These are phyloP conservation scores for Drosophila kepulauana DNA, from an alignment of 1,140 invertebrate species.

Conservation along the genomic window DNA sequence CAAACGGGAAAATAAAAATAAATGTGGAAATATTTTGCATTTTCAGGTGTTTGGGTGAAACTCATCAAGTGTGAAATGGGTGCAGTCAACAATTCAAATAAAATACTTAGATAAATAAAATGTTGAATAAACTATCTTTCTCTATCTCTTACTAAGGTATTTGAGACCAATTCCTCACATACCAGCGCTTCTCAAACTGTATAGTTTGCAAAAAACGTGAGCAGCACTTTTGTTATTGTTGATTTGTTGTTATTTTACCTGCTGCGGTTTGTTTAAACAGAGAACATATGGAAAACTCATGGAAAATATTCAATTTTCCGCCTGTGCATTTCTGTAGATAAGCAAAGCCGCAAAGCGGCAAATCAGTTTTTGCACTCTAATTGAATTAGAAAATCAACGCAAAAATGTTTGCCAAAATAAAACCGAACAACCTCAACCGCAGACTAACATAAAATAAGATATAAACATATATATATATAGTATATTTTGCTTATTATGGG, in stretches of 20 bases:
- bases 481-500: constrained; percentile 34
- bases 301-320: constrained; percentile 30
- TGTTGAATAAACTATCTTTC: no score
- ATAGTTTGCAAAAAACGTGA: not conserved
- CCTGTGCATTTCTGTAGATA: constrained; percentile 13
- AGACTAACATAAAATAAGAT: constrained; percentile 27
- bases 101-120: not conserved
- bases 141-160: no score
- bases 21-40: constrained; percentile 27
- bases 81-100: constrained; percentile 2
- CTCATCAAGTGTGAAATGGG: constrained; percentile 26
- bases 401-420: constrained; percentile 30
- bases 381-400: constrained; percentile 47
- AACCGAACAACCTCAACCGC: constrained; percentile 3
- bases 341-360: constrained; percentile 50
- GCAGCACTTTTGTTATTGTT: constrained; percentile 5
- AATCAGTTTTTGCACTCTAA: constrained; percentile 32
- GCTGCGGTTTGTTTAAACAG: constrained; percentile 18
- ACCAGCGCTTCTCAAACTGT: constrained; percentile 5
- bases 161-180: no score
- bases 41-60: constrained; percentile 6
- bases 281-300: constrained; percentile 21
- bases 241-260: constrained; percentile 2
- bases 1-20: constrained; percentile 16
- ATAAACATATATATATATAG: constrained; percentile 31